phyloP scores from a whole-genome alignment of 2,797 vertebrate genomes.

The Antrozous pallidus region DNA sequence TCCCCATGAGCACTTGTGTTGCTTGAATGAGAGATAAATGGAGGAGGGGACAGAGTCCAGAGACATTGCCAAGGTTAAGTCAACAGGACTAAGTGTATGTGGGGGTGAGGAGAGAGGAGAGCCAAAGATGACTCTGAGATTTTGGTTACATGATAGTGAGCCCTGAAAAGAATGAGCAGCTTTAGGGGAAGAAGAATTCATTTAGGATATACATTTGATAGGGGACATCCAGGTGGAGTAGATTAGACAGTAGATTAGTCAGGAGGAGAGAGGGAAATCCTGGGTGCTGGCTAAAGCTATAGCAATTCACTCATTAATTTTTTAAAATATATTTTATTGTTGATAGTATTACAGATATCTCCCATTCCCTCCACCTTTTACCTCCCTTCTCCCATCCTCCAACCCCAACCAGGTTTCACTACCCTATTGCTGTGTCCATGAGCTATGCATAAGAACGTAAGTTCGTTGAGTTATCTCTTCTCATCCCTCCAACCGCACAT shows the following conservation, averaged over 20 bases:
- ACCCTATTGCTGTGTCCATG: too few relatives aligned
- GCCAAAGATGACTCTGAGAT: neutral
- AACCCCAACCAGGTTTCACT: too few relatives aligned
- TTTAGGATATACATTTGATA: neutral
- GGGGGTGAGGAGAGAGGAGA: neutral
- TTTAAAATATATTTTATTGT: too few relatives aligned
- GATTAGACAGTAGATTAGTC: neutral
- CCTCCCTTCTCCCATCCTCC: too few relatives aligned
- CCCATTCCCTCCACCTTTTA: too few relatives aligned
- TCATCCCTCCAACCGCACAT: too few relatives aligned
- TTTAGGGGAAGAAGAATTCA: neutral
- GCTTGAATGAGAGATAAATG: neutral
- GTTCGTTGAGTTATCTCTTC: too few relatives aligned
- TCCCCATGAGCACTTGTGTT: neutral
- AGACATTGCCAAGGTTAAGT: constrained; percentile 4
- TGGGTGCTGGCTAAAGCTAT: neutral
- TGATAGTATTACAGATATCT: too few relatives aligned
- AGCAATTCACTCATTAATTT: neutral
- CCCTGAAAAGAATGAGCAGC: neutral
- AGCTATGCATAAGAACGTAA: too few relatives aligned
- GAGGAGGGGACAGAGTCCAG: constrained; percentile 39
- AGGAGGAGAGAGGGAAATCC: neutral
- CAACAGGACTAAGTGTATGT: neutral
- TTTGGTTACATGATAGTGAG: neutral
- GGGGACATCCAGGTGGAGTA: neutral